phyloP scores from a whole-genome alignment of 2,797 vertebrate species.

The Pogonophryne albipinna region DNA sequence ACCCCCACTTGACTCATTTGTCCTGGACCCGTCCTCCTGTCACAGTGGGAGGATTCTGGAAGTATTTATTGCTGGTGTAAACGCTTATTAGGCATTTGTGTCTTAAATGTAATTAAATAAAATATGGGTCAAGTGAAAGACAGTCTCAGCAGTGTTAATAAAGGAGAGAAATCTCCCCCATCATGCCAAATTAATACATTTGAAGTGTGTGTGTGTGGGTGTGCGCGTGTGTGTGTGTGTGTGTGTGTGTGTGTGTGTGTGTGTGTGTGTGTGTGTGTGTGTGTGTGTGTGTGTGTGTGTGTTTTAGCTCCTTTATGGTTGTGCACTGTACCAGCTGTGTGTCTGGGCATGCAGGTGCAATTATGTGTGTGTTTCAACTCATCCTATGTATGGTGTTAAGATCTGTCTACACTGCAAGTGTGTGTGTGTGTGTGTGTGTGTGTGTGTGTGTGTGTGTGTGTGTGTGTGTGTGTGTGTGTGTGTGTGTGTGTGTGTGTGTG shows the following conservation, averaged over 20 bases:
- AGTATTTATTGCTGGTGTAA: not conserved
- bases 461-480: constrained; percentile 1
- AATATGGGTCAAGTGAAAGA: not conserved
- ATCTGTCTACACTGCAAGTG: constrained; percentile 8
- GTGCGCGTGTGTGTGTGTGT: no score
- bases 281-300: no score
- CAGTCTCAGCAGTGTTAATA: not conserved
- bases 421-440: constrained; percentile 7
- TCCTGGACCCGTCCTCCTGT: no score
- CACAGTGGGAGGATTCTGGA: not conserved
- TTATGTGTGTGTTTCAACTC: not conserved
- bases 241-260: no score
- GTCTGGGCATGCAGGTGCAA: constrained; percentile 10
- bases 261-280: no score
- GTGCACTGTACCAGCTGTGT: constrained; percentile 1
- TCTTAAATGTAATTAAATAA: not conserved
- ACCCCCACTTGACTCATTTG: no score
- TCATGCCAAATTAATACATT: no score
- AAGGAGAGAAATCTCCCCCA: no score
- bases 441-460: constrained; percentile 14
- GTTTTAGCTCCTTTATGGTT: not conserved
- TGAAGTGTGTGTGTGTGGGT: no score
- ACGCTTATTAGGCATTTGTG: not conserved
- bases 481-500: constrained; percentile 4
- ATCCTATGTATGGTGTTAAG: not conserved